Base-by-base conservation (phyloP, 92 coral and sea anemone genomes). In the Actinostola sp. region DNA sequence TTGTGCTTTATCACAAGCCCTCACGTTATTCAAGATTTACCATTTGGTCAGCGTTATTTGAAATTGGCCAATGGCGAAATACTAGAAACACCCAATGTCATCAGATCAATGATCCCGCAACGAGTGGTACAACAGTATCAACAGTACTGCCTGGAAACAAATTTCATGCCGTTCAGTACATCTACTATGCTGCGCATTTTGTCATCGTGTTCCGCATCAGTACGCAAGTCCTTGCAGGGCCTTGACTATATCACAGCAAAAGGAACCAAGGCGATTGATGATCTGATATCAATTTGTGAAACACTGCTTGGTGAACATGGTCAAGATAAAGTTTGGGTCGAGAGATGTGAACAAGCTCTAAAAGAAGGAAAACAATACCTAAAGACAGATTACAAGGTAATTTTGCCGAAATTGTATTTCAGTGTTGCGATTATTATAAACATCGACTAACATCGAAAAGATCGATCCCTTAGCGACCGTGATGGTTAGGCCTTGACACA, bases 191-290 rank as follows among this genome's bases (percentile, higher is more conserved):
- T 27, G 27, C 68, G 86, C 21, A 50, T 80, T 9, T 29, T 80
- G 49, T 49, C 80, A 29, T 46, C 63, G 41, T 80, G 86, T 46
- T 31, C 80, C 15, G 86, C 86, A 1, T 35, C 77, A 32, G 87
- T 82, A 25, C 68, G 82, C 25, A 74, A 82, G 55, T 82, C 82
- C 39, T 68, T 82, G 0, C 82, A 82, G 33, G 82, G 82, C 1
- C 65, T 81, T 23, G 86, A 81, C 57, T 73, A 81, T 46, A 51
- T 81, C 12, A 46, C 81, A 15, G 73, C 81, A 17, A 76, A 73
- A 27, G 86, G 86, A 0, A 75, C 51, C 8, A 71, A 61, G 27
- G 79, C 85, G 16, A 63, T 71, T 55, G 79, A 80, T 28, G 85
- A 80, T 50, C 79, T 80, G n/a, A 21, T 23, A 2, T 20, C 62